Percentiles rank a stretch among this genome's conserved stretches.
Evolutionary conservation across 2,113 vertebrate genomes (phyloP).

Genomic region (Psilopsiagon aymara): DNA sequence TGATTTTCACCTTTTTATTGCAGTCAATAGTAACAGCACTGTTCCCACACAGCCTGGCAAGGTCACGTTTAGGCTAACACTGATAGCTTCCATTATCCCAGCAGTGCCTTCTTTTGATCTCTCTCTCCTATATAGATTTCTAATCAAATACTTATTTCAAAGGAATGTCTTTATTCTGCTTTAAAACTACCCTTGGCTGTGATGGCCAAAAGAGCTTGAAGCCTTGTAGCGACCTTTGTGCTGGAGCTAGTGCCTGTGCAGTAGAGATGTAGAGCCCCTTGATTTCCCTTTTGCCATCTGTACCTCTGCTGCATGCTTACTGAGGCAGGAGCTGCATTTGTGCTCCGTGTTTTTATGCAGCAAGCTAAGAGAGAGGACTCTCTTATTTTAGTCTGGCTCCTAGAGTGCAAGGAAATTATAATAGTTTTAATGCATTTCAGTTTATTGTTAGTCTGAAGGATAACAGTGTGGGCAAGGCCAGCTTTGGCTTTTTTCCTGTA

Average conservation of each 20-base stretch:
- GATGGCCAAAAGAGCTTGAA: neutral
- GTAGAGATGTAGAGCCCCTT: neutral
- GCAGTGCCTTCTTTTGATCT: neutral
- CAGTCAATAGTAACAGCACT: neutral
- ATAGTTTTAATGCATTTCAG: neutral
- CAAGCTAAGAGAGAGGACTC: neutral
- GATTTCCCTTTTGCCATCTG: neutral
- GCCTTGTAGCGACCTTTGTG: neutral
- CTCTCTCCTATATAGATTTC: neutral
- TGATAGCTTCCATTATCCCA: neutral
- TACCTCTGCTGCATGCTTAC: neutral
- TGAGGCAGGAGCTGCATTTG: neutral
- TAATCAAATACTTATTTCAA: neutral
- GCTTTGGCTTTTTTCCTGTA: neutral
- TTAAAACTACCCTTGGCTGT: neutral
- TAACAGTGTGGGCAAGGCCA: neutral
- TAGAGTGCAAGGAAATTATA: neutral
- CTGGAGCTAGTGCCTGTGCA: neutral
- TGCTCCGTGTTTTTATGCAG: neutral
- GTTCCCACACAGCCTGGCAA: neutral
- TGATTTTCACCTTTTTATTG: neutral
- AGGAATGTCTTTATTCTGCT: neutral
- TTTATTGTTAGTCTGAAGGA: neutral
- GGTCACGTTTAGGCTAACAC: neutral
- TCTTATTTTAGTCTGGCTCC: slow-evolving; percentile 4